Evolutionary conservation across 2,888 invertebrate species (phyloP), one percentile per base, ranked within the genome.

Genomic region (Eumerus sabulonum): DNA sequence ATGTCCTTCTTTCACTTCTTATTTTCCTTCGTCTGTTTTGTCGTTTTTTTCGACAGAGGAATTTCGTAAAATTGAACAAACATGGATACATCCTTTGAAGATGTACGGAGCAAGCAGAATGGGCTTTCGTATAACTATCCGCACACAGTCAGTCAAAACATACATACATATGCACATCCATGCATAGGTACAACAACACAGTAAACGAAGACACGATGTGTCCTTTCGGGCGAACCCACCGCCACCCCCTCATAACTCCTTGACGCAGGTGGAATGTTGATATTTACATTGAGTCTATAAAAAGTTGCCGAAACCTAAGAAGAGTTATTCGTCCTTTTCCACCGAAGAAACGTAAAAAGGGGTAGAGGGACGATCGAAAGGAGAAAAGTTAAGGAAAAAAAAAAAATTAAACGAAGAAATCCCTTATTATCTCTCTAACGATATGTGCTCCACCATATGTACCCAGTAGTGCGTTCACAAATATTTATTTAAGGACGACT

Each of bases 371-470:
- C 7, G 3, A 27, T 7, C 27, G 27, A 4, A 27, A 27, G 47
- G 44, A 56, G n/a, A 42, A 13, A 36, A 27, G 27, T 27, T 27
- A 27, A 27, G 27, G 27, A 2, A 54, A 48, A 27, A 59, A 57
- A 67, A 42, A 74, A 74, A 79, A 48, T 74, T 74, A 74, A 79
- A 79, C 79, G 74, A 74, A 79, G 79, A 79, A 79, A 74, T 79
- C 79, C 79, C 79, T 79, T 79, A 79, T 79, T 79, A 79, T 79
- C 79, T 79, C 70, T 79, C 79, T 74, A 79, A 79, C 79, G 79
- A 79, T 79, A 79, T 79, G 79, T 79, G 74, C 51, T 70, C 79
- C 74, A 27, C 27, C 27, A 79, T 74, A 74, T 74, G 68, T 70
- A 79, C 74, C 63, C 74, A 74, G 14, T 74, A 79, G 79, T 79